A percentile compares a stretch with the other conserved stretches of the same genome.
Evolutionary conservation across 2,113 vertebrate species (phyloP).

Genomic region (Gymnocephalus cernua): DNA sequence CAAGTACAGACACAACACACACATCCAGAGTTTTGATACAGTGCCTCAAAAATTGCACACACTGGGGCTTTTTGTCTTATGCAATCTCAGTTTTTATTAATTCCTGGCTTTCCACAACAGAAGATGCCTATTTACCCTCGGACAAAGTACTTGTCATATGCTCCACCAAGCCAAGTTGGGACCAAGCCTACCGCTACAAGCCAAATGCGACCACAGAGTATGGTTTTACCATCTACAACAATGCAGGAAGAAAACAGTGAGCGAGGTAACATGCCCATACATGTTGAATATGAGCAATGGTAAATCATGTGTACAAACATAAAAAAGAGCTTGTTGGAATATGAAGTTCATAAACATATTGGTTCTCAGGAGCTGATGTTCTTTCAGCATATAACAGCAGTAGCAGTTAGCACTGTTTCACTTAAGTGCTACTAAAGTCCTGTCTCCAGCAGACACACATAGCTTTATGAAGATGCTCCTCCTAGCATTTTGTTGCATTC

Average conservation of each 20-base stretch:
- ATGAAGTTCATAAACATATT: neutral
- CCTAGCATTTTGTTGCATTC: neutral
- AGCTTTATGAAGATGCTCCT: neutral
- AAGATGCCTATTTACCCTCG: constrained; percentile 32
- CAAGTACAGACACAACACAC: neutral
- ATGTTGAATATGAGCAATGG: neutral
- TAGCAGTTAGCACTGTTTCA: neutral
- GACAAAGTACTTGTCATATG: constrained; percentile 56
- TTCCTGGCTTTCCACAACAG: constrained; percentile 32
- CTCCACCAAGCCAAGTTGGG: constrained; percentile 22
- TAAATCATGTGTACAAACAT: neutral
- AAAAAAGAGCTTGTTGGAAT: neutral
- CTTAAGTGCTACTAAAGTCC: neutral
- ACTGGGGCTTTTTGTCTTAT: neutral
- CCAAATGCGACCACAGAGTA: constrained; percentile 46
- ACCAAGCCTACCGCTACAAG: constrained; percentile 9
- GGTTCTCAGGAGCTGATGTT: neutral
- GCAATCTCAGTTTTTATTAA: neutral
- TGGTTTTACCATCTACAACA: constrained; percentile 33
- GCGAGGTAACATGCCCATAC: constrained; percentile 54
- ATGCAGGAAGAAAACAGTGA: constrained; percentile 47
- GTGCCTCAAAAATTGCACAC: neutral
- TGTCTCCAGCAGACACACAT: neutral
- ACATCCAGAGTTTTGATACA: constrained; percentile 1
- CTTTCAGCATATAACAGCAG: neutral